These are phyloP conservation scores for Procambarus virginalis DNA, from an alignment of 1,140 invertebrate genomes.

Conservation along the genomic window DNA sequence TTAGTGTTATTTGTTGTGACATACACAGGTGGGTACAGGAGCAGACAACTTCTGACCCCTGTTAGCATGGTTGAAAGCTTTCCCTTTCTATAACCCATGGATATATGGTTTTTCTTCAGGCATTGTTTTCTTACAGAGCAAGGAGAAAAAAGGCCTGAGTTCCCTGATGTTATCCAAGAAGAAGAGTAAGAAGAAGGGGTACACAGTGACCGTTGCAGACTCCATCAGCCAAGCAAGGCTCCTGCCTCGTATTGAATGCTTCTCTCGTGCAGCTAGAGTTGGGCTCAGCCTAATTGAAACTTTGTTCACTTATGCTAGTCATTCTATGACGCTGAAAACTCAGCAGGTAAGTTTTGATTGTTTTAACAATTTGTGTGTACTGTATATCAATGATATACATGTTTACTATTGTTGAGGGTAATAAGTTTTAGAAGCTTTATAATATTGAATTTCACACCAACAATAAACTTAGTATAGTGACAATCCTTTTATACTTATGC, in stretches of 20 bases:
- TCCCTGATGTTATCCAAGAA: not conserved
- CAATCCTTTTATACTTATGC: too few species aligned
- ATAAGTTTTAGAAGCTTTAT: too few species aligned
- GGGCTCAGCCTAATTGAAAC: slow-evolving; percentile 10
- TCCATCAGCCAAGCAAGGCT: not conserved
- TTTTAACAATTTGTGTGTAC: too few species aligned
- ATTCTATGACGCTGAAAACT: slow-evolving; percentile 9
- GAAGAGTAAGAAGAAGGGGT: slow-evolving; percentile 27
- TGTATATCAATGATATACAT: too few species aligned
- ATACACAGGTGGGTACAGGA: too few species aligned
- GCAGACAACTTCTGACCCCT: too few species aligned
- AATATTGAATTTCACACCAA: too few species aligned
- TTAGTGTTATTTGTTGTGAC: too few species aligned
- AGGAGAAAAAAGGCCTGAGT: not conserved
- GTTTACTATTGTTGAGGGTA: too few species aligned
- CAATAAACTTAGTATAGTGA: too few species aligned
- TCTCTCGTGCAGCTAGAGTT: slow-evolving; percentile 10
- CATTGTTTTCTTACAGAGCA: not conserved
- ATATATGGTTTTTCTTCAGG: not conserved
- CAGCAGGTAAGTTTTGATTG: slow-evolving; percentile 7
- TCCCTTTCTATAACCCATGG: too few species aligned
- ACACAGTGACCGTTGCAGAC: not conserved
- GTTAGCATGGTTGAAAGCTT: too few species aligned
- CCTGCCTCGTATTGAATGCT: not conserved
- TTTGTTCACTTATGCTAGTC: slow-evolving; percentile 21